Percentiles rank a stretch among this genome's conserved stretches.
phyloP scores from a whole-genome alignment of 1,140 invertebrate genomes.

The Hycleus phaleratus region DNA sequence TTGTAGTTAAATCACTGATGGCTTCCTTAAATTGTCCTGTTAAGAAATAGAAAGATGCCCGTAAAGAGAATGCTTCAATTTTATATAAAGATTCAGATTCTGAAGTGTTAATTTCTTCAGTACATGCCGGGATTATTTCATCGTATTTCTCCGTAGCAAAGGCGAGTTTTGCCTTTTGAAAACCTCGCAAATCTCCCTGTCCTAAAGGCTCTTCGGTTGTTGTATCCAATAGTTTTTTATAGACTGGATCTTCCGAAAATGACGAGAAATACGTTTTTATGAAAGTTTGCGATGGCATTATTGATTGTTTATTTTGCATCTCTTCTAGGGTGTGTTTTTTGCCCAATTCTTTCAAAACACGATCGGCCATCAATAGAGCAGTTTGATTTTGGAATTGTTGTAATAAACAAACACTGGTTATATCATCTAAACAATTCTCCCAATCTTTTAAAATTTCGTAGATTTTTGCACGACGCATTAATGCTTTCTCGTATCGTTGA shows the following conservation, averaged over 20 bases:
- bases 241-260: conserved; percentile 76
- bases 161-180: conserved; percentile 56
- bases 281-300: conserved; percentile 76
- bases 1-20: conserved; percentile 58
- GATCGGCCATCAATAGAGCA: conserved; percentile 73
- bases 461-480: conserved; percentile 74
- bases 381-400: conserved; percentile 78
- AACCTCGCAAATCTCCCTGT: conserved; percentile 38
- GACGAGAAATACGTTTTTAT: conserved; percentile 77
- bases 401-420: conserved; percentile 84
- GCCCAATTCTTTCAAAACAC: conserved; percentile 73
- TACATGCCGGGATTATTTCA: conserved; percentile 69
- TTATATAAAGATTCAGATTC: conserved; percentile 46
- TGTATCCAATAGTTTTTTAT: conserved; percentile 31
- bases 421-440: conserved; percentile 77
- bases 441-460: conserved; percentile 71
- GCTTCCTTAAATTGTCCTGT: conserved; percentile 64
- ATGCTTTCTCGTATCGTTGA: conserved; percentile 82
- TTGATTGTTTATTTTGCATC: conserved; percentile 56
- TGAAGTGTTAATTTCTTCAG: conserved; percentile 67
- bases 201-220: conserved; percentile 28
- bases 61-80: conserved; percentile 63
- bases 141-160: conserved; percentile 67
- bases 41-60: conserved; percentile 76
- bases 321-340: conserved; percentile 63